These are phyloP conservation scores for Eudemis profundana DNA, from an alignment of 2,888 invertebrate genomes.

Conservation along the genomic window DNA sequence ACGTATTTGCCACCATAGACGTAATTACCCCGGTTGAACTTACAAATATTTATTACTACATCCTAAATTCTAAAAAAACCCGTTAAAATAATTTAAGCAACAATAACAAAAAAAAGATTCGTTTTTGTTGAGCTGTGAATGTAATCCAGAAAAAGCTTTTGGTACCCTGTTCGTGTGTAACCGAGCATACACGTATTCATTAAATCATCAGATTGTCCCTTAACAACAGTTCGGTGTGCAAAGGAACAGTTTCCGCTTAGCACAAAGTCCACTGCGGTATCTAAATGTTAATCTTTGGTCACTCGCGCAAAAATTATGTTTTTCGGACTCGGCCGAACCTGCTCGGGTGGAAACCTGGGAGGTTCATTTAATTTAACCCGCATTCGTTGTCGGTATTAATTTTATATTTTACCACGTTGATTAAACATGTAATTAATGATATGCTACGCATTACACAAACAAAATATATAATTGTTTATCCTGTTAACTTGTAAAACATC, in stretches of 20 bases:
- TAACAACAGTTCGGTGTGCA: slow-evolving; percentile 53
- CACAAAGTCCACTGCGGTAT: slow-evolving; percentile 77
- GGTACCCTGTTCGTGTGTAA: slow-evolving; percentile 24
- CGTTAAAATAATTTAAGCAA: too few species aligned
- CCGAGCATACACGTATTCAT: slow-evolving; percentile 37
- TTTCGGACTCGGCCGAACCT: slow-evolving; percentile 75
- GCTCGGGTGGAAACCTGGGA: slow-evolving; percentile 71
- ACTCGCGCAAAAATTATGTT: slow-evolving; percentile 85
- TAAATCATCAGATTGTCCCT: slow-evolving; percentile 44
- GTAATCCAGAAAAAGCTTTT: slow-evolving; percentile 16
- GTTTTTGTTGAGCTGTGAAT: too few species aligned
- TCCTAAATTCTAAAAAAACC: too few species aligned
- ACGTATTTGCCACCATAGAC: too few species aligned
- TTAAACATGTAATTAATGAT: background rate
- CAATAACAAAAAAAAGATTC: too few species aligned
- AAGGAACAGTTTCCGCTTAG: slow-evolving; percentile 68
- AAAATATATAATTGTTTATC: background rate
- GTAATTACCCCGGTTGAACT: too few species aligned
- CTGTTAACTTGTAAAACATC: background rate
- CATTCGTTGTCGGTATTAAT: slow-evolving; percentile 47
- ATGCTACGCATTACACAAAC: background rate
- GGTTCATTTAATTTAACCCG: slow-evolving; percentile 69
- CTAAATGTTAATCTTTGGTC: slow-evolving; percentile 84
- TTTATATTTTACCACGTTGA: slow-evolving; percentile 1
- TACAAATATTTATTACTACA: too few species aligned